Evolutionary conservation across 2,888 invertebrate species (phyloP), one percentile per base, ranked within the genome.

Genomic region (Cybosia mesomella): DNA sequence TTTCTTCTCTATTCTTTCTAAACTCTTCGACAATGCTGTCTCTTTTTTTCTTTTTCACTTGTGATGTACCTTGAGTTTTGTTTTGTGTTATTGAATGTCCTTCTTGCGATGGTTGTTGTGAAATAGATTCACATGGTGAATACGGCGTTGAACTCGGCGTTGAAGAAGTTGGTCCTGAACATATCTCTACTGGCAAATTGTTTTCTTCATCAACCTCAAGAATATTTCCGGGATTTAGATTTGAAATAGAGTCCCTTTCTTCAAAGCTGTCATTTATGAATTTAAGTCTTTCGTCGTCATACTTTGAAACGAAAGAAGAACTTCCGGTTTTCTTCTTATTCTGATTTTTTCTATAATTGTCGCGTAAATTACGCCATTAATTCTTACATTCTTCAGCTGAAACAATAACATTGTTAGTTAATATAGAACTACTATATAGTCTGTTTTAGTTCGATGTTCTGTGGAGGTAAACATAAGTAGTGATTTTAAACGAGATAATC

Each of bases 271-370:
- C 57, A 66, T 71, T 60, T 68, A 71, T 68, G 49, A 68, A 71
- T 66, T 68, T 68, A 36, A 71, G 71, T 66, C 71, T 68, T 68
- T 68, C 71, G 66, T 71, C 71, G 68, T 71, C 71, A 63, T 71
- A 71, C 57, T 71, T 68, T 60, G 68, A 71, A 71, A 66, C 67
- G 59, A 13, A 66, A 63, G 63, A 54, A 68, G 67, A 53, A 63
- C 59, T 64, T 58, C 71, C 71, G 66, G 64, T 68, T 68, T 71
- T 68, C 68, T 71, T 71, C 68, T 71, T 71, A 60, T 68, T 68
- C 57, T 66, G 65, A 64, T 68, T 68, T 68, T 71, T 71, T 68
- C 59, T 71, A 68, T 71, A 70, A 68, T 67, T 68, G 63, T 70
- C 70, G 60, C 70, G 66, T 67, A 70, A 58, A 64, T 67, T 53